These are phyloP conservation scores for Drosophila fungiperda DNA, from an alignment of 2,888 invertebrate species.

Conservation along the genomic window DNA sequence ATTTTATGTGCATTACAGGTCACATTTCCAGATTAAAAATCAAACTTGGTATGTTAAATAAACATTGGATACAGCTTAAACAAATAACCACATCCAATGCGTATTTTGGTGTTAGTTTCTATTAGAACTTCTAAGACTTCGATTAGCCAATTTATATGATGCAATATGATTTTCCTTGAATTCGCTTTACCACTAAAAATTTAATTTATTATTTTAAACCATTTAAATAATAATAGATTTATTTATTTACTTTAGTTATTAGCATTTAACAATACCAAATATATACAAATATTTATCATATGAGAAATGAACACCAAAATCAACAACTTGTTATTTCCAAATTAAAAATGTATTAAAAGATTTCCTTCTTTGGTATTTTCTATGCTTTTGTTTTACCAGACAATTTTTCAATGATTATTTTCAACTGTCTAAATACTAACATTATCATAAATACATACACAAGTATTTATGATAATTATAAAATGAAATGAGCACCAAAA, in stretches of 20 bases:
- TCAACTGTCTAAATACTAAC: background rate
- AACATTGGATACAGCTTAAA: constrained; percentile 5
- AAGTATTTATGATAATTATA: background rate
- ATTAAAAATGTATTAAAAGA: no score
- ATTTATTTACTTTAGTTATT: no score
- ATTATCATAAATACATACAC: no score
- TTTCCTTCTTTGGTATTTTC: background rate
- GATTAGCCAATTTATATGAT: background rate
- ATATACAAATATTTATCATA: no score
- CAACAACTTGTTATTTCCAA: no score
- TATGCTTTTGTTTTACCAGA: background rate
- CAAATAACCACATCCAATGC: constrained; percentile 3
- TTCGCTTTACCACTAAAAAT: background rate
- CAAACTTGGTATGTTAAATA: constrained; percentile 7
- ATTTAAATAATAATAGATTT: background rate
- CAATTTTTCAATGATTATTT: background rate
- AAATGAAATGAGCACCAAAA: background rate
- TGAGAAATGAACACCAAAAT: no score
- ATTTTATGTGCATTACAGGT: constrained; percentile 41
- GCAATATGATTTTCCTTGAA: background rate
- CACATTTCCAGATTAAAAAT: constrained; percentile 33
- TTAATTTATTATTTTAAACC: background rate
- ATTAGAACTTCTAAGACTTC: background rate
- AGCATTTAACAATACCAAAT: no score
- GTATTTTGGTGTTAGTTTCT: background rate